Evolutionary conservation across 2,797 vertebrate genomes (phyloP).

Genomic region (Centropyge bicolor): DNA sequence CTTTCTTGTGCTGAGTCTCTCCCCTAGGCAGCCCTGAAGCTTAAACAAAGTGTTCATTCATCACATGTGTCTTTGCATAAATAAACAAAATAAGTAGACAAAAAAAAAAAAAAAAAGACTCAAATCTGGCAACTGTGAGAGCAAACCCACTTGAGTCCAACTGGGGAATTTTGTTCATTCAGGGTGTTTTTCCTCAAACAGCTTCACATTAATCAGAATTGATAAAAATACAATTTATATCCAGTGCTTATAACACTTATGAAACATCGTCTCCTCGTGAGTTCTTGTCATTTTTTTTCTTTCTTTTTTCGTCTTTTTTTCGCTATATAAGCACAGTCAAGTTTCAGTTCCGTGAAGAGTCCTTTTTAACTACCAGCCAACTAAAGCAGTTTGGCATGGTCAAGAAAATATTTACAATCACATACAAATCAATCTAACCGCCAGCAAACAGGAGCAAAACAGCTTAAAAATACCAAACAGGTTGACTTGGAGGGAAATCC

Average conservation of each 20-base stretch:
- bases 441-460: constrained; percentile 87
- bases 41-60: constrained; percentile 97
- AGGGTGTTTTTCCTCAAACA: constrained; percentile 91
- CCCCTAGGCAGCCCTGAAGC: constrained; percentile 91
- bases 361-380: constrained; percentile 94
- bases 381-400: constrained; percentile 93
- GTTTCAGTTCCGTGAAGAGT: constrained; percentile 97
- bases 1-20: constrained; percentile 85
- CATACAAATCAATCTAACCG: constrained; percentile 85
- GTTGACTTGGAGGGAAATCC: constrained; percentile 89
- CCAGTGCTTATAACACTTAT: constrained; percentile 99
- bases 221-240: constrained; percentile 99
- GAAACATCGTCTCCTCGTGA: constrained; percentile 95
- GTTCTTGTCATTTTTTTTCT: constrained; percentile 74
- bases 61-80: constrained; percentile 97
- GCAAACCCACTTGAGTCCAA: constrained; percentile 93
- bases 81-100: constrained; percentile 97
- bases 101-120: constrained; percentile 93
- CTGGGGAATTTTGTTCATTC: constrained; percentile 95
- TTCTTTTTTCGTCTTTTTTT: constrained; percentile 65
- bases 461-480: constrained; percentile 90
- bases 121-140: constrained; percentile 95
- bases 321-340: constrained; percentile 96
- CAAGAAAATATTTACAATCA: constrained; percentile 90
- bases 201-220: constrained; percentile 99